Base-by-base conservation (phyloP, 2,888 invertebrate genomes). In the Cartodere bifasciata region DNA sequence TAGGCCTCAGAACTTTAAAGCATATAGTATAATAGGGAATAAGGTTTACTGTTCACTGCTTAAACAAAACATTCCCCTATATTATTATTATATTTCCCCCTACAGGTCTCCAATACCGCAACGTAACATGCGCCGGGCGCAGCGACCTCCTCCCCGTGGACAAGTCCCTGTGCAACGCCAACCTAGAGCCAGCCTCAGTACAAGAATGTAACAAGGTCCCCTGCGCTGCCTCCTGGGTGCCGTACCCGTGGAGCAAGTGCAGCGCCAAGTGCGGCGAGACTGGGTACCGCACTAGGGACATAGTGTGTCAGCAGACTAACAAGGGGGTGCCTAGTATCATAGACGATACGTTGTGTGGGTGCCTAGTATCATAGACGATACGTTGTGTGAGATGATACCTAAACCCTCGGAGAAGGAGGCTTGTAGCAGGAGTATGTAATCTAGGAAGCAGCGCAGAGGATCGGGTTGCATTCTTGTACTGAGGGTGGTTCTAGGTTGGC, bases 401-500 rank as follows among this genome's bases (percentile, higher is more conserved):
- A 81, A 80, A 49, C 87, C 85, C 0, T 63, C 68, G 4, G 65
- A 70, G 7, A 67, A 67, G 34, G 72, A 79, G 48, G 66, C 71
- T 31, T 92, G 92, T 57, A 86, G 85, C 55, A 68, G 70, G 31
- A 76, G 79, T 35, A 67, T 3, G 76, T 74, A 14, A 72, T 68
- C 92, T 92, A 94, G 51, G 68, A 68, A 1, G 90, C 74, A 3
- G 80, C 73, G 56, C 94, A 91, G 0, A 83, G 70, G 6, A 76
- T 70, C 4, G 68, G 67, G 43, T 75, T 80, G 53, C 92, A 94
- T 4, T 67, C 62, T 50, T 81, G 74, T 32, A 70, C 73, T 23
- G 68, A 67, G 1, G 64, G 62, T 0, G 91, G 94, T 58, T 76
- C 78, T 28, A 74, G 63, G 15, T 68, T 70, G 1, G 68, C 68